These are phyloP conservation scores for Pogonomyrmex californicus DNA, from an alignment of 1,140 invertebrate genomes.

Conservation along the genomic window DNA sequence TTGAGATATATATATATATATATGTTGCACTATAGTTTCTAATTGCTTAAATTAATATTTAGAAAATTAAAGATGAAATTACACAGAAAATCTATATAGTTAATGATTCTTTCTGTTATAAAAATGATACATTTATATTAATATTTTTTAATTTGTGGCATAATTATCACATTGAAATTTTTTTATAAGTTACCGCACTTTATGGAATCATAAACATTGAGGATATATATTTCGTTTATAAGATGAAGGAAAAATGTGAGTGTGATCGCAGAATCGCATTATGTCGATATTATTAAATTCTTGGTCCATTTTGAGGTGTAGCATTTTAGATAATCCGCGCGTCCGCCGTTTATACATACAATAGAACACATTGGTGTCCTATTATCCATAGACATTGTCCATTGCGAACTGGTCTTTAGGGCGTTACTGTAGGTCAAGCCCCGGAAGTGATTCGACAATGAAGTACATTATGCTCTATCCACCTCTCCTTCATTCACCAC, in stretches of 20 bases:
- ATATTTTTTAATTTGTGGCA: not conserved
- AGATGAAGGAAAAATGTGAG: conserved; percentile 19
- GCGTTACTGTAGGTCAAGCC: conserved; percentile 80
- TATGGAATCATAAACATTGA: conserved; percentile 26
- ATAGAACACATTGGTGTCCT: conserved; percentile 65
- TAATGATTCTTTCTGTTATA: not conserved
- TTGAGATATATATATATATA: not conserved
- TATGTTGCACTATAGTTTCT: not conserved
- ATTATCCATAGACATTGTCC: conserved; percentile 82
- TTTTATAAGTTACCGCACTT: conserved; percentile 20
- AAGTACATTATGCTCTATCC: conserved; percentile 77
- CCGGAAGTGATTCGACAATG: conserved; percentile 85
- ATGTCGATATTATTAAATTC: conserved; percentile 70
- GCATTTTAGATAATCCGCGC: conserved; percentile 69
- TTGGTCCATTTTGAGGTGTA: conserved; percentile 44
- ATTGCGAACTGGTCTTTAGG: conserved; percentile 73
- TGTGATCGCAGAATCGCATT: conserved; percentile 53
- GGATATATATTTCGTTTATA: conserved; percentile 11
- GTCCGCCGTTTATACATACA: conserved; percentile 52
- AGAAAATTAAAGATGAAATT: not conserved
- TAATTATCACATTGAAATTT: not conserved
- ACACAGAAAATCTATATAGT: not conserved
- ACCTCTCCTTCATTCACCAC: conserved; percentile 37
- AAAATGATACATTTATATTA: not conserved
- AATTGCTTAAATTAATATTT: not conserved